Evolutionary conservation across 2,888 invertebrate genomes (phyloP).

Genomic region (Papilio gigon): DNA sequence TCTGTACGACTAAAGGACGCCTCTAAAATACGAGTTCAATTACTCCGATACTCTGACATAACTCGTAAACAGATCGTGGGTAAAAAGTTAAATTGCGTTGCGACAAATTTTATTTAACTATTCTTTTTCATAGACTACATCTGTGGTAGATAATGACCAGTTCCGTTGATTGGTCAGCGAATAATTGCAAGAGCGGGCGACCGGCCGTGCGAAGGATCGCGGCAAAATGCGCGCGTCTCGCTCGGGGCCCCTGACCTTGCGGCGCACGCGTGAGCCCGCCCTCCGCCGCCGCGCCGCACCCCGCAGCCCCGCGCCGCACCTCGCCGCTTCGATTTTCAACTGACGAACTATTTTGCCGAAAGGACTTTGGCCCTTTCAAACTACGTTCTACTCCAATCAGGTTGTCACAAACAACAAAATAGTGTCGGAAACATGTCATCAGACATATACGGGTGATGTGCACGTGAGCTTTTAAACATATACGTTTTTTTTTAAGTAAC

Average conservation of each 20-base stretch:
- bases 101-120: too few species aligned
- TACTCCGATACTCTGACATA: neutral
- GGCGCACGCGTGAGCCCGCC: conserved; percentile 57
- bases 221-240: conserved; percentile 58
- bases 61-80: neutral
- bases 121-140: neutral
- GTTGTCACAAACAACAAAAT: neutral
- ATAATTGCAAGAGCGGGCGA: conserved; percentile 48
- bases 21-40: neutral
- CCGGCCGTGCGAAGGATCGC: conserved; percentile 52
- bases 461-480: neutral
- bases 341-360: conserved; percentile 45
- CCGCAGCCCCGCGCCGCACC: conserved; percentile 49
- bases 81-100: neutral
- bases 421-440: neutral
- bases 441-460: neutral
- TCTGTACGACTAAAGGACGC: neutral
- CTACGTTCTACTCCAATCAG: conserved; percentile 25
- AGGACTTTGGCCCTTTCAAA: conserved; percentile 47
- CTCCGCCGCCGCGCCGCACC: too few species aligned
- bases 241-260: conserved; percentile 76
- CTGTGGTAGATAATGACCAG: conserved; percentile 11
- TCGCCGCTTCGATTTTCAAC: conserved; percentile 54
- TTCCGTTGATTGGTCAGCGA: conserved; percentile 54
- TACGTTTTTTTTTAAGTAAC: too few species aligned